Base-by-base conservation (phyloP, 1,140 invertebrate genomes). In the Orius insidiosus region DNA sequence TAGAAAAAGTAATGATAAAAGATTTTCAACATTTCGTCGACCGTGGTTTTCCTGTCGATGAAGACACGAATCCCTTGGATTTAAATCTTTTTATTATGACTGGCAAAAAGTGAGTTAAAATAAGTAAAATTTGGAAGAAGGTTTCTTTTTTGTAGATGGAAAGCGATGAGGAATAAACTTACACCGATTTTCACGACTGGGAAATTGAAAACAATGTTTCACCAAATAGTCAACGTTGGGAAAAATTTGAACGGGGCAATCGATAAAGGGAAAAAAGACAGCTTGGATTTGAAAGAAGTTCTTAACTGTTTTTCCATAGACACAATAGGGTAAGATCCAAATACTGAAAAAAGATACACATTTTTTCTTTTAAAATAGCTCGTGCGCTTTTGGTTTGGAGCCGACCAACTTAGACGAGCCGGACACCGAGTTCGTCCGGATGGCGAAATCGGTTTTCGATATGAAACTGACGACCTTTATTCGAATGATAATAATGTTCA, bases 111-210 rank as follows among this genome's bases (percentile, higher is more conserved):
- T 79, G 75, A 24, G 24, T 24, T 24, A 7, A 24, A 24, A 24
- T 24, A n/a, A n/a, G n/a, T 7, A 7, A 24, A 24, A 24, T 4
- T 24, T 24, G 24, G 24, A n/a, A n/a, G n/a, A n/a, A n/a, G 5
- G 13, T 5, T 11, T 38, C 13, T 38, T 38, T 6, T 19, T 41
- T 41, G 8, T 19, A 60, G 63, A 19, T 80, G 76, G 76, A 68
- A 66, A 42, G 57, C 65, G 34, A 60, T 78, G 30, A 60, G 76
- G 37, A 61, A 65, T 5, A 70, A 76, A 48, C 60, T 78, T 15
- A 71, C 71, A 19, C 72, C 74, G 3, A 69, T 69, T 0, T 80
- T 80, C 52, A 76, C 70, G 14, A 69, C 70, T 0, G 68, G 68
- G 4, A 78, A 76, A 58, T 37, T 55, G 3, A 51, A 50, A 18